Base-by-base conservation (phyloP, 2,113 vertebrate species). In the Agelaius phoeniceus region DNA sequence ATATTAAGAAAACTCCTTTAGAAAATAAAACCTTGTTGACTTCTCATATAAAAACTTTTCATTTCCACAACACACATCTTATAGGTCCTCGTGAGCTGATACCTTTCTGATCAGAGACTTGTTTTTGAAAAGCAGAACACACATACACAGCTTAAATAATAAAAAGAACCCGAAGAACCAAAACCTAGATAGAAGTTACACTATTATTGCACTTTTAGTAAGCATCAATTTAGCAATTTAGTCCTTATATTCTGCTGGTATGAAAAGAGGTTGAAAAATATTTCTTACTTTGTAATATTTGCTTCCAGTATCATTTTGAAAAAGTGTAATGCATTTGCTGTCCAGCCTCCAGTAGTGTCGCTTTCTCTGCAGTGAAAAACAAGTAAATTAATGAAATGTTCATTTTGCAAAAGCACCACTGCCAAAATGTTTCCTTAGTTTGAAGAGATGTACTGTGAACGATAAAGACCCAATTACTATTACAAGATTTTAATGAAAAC, bases 271-370 rank as follows among this genome's bases (percentile, higher is more conserved):
- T 20, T 37, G 59, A 71, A 90, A 87, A 59, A 37, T 31, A 35
- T 13, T 49, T 55, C 92, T 97, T 98, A 99, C 99, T 98, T 99
- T 99, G 84, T 99, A 99, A 97, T 99, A 99, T 98, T 99, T 99
- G 96, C 99, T 99, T 94, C 99, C 99, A 8, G 99, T 99, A 94
- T 99, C 99, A 90, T 98, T 99, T 94, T 99, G 99, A 96, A 99
- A 99, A 92, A 99, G 96, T 4, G 99, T 99, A 94, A 99, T 99
- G 84, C 99, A 99, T 97, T 99, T 99, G 98, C 99, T 99, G 97
- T 99, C 99, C 97, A 99, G 84, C 65, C 99, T 98, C 99, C 99
- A 99, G 94, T 99, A 99, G 94, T 99, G 99, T 46, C 99, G 98
- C 79, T 99, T 99, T 90, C 99, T 98, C 99, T 99, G 96, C 75